Conservation (phyloP, 2,113 vertebrate species). For the Platysternon megacephalum region DNA sequence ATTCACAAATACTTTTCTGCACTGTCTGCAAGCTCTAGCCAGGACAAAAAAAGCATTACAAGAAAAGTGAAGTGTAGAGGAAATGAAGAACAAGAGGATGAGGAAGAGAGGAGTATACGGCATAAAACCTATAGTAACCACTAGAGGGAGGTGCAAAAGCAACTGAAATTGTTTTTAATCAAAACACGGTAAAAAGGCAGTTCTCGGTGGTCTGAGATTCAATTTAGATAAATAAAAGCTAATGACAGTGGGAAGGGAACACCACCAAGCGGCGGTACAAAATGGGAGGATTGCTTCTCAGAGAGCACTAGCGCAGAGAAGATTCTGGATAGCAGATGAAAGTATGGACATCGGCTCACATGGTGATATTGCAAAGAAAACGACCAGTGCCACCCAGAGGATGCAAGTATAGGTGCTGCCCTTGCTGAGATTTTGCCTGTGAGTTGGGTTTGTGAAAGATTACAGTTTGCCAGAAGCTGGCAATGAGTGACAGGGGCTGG, state of each 20-base stretch:
- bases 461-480: too few relatives aligned
- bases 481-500: too few relatives aligned
- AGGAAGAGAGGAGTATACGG: neutral
- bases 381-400: neutral
- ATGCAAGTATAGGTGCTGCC: neutral
- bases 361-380: fast-evolving
- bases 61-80: fast-evolving
- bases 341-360: fast-evolving
- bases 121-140: neutral
- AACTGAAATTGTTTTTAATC: neutral
- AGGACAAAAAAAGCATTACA: fast-evolving
- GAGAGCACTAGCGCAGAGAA: neutral
- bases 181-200: fast-evolving
- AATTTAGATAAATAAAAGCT: neutral
- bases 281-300: fast-evolving
- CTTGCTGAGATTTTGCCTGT: neutral
- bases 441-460: neutral
- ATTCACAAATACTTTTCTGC: fast-evolving
- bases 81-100: neutral
- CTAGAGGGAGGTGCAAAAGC: neutral
- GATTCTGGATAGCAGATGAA: fast-evolving
- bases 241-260: neutral
- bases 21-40: fast-evolving
- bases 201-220: neutral
- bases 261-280: neutral